Evolutionary conservation across 1,140 invertebrate species (phyloP).

Genomic region (Trinorchestia longiramus): DNA sequence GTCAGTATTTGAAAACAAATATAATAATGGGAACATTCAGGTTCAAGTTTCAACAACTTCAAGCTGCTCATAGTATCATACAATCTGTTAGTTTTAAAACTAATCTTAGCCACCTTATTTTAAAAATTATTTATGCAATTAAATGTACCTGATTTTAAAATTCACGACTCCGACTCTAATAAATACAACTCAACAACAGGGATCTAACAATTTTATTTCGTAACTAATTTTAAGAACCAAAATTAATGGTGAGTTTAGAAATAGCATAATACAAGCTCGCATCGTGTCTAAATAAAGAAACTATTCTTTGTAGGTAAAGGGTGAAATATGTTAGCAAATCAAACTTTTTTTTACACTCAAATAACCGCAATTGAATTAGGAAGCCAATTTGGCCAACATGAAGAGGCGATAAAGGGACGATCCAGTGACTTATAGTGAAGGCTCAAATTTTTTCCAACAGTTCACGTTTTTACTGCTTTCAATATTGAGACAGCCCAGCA

Average conservation of each 20-base stretch:
- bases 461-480: background rate
- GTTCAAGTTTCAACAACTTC: background rate
- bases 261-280: background rate
- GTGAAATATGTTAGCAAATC: background rate
- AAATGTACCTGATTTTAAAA: background rate
- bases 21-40: background rate
- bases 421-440: background rate
- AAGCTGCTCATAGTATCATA: no score
- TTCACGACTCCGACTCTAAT: background rate
- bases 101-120: background rate
- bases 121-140: background rate
- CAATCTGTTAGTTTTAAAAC: no score
- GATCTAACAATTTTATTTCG: background rate
- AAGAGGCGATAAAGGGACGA: no score
- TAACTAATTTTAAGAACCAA: background rate
- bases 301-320: background rate
- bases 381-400: no score
- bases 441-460: background rate
- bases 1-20: background rate
- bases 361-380: no score
- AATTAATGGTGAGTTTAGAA: background rate
- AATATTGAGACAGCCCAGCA: background rate
- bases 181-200: background rate
- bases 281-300: background rate
- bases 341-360: background rate